Base-by-base conservation (phyloP, 2,888 invertebrate genomes). In the Meiosimyza decipiens region DNA sequence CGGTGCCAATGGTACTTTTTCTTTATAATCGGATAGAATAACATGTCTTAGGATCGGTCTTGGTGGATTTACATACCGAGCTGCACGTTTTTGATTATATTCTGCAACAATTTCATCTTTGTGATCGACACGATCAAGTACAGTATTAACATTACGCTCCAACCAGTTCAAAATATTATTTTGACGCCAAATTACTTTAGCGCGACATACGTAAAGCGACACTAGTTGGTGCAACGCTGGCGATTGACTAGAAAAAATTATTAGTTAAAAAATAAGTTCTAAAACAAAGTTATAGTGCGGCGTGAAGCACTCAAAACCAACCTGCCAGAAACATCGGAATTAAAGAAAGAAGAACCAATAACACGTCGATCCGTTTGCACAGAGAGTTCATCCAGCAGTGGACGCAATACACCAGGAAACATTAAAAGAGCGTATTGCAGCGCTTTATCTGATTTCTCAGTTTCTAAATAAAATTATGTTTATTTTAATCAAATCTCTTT, bases 141-240 rank as follows among this genome's bases (percentile, higher is more conserved):
- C 92, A 28, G 84, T 82, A 73, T 91, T 89, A 0, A 93, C 93
- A 84, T 93, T 93, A 71, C 87, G 88, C 82, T 95, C 95, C 73
- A 96, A 84, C 94, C 95, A 96, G 0, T 90, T 88, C 67, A 95
- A 82, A 66, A 94, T 89, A 74, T 91, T 91, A 18, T 90, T 88
- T 78, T 94, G 92, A 81, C 94, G 94, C 95, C 96, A 96, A 65
- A 95, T 88, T 69, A 93, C 91, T 82, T 91, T 91, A 77, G 91
- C 91, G 64, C 95, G 90, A 71, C 91, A 91, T 16, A 94, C 89
- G 82, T 95, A 96, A 75, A 96, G 87, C 54, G 90, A 89, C 74
- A 93, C 89, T 66, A 96, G 85, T 80, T 94, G 92, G 76, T 90
- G 90, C 72, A 96, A 85, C 11, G 94, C 90, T 49, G 89, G 87